Base-by-base conservation (phyloP, 1,140 invertebrate genomes). In the Euura saliciscinereae region DNA sequence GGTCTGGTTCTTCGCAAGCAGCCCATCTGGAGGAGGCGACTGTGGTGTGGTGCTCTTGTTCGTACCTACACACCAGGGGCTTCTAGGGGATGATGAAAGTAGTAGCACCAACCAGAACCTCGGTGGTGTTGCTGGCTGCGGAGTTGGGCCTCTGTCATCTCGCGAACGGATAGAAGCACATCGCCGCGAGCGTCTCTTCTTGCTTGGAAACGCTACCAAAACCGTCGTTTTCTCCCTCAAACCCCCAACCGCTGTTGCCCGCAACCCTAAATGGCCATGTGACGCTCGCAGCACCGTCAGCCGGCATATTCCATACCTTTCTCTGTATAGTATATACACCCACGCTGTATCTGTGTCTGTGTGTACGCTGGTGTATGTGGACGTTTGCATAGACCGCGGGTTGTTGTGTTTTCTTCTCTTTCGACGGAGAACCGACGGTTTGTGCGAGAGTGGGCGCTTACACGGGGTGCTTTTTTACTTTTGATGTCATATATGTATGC, bases 231-330 rank as follows among this genome's bases (percentile, higher is more conserved):
- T 7, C 67, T 10, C 28, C 8, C 43, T 43, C 76, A 67, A 65
- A 67, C 13, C 65, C 7, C 13, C 45, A 45, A 43, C n/a, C 10
- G 10, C 43, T n/a, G 43, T 64, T n/a, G 11, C 45, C 59, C n/a
- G 65, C 28, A 42, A 42, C 6, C 73, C 75, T 76, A 78, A 80
- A 80, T 76, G 78, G 74, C 78, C 74, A 75, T 73, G 77, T 74
- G 78, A 80, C 74, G 73, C 72, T 74, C 71, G 70, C 75, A 76
- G 74, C 77, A 71, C 72, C 73, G 71, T 66, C 74, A 76, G 74
- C 77, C 73, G 74, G 72, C 77, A 71, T 79, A 78, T 80, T 80
- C 74, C 76, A 75, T 80, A 74, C 74, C 65, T 65, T 66, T 44
- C 68, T 68, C 73, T 28, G 43, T 67, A 8, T 3, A 8, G 51